These are phyloP conservation scores for Drosophila acutilabella DNA, from an alignment of 2,888 invertebrate genomes.

Conservation along the genomic window DNA sequence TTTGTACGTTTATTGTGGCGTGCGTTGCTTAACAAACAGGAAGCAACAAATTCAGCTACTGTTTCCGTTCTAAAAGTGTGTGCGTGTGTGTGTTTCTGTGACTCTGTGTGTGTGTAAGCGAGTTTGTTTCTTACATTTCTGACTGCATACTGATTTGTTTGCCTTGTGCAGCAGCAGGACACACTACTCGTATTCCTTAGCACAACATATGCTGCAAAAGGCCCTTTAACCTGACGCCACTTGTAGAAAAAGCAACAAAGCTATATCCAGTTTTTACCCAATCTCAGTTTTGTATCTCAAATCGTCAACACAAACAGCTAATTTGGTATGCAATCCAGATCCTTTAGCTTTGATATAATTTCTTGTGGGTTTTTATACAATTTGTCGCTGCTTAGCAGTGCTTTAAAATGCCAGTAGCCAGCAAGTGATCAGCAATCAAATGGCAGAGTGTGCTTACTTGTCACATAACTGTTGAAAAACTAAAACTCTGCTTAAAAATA, in stretches of 20 bases:
- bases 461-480: too few relatives aligned
- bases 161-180: constrained; percentile 66
- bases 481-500: too few relatives aligned
- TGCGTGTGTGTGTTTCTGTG: constrained; percentile 8
- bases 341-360: constrained; percentile 72
- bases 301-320: constrained; percentile 51
- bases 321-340: constrained; percentile 77
- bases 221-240: constrained; percentile 74
- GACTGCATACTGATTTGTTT: constrained; percentile 82
- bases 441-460: not conserved
- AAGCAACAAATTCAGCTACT: constrained; percentile 81
- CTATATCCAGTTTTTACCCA: constrained; percentile 4
- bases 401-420: constrained; percentile 28
- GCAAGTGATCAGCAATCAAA: constrained; percentile 9
- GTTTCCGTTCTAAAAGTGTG: constrained; percentile 60
- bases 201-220: constrained; percentile 72
- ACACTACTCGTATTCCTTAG: constrained; percentile 26
- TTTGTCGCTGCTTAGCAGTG: constrained; percentile 47
- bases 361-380: constrained; percentile 59
- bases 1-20: constrained; percentile 73
- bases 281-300: constrained; percentile 5
- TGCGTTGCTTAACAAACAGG: constrained; percentile 80
- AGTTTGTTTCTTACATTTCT: constrained; percentile 66
- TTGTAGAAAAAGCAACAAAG: constrained; percentile 30
- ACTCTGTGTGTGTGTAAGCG: constrained; percentile 25